Evolutionary conservation across 2,797 vertebrate genomes (phyloP).

Genomic region (Acipenser transmontanus): DNA sequence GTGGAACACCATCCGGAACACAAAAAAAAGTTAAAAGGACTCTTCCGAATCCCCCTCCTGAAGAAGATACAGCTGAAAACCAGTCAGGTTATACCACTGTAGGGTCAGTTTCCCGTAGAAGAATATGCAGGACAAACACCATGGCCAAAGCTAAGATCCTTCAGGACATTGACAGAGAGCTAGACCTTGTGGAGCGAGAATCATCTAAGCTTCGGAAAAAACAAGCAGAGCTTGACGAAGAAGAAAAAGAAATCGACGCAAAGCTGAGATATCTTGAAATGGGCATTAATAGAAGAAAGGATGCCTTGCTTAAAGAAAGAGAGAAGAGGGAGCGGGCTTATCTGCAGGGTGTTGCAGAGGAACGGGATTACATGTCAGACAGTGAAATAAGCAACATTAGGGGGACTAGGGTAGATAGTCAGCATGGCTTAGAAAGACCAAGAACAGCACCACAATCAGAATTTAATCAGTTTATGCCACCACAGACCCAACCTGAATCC

Average conservation of each 20-base stretch:
- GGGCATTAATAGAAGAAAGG: constrained; percentile 97
- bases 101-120: constrained; percentile 79
- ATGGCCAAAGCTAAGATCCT: constrained; percentile 98
- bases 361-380: constrained; percentile 98
- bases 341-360: constrained; percentile 96
- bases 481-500: constrained; percentile 88
- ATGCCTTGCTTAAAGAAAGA: constrained; percentile 90
- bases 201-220: constrained; percentile 97
- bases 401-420: constrained; percentile 72
- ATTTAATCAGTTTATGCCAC: constrained; percentile 89
- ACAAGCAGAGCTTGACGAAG: constrained; percentile 96
- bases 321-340: constrained; percentile 96
- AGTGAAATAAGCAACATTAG: constrained; percentile 93
- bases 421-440: constrained; percentile 83
- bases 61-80: constrained; percentile 71
- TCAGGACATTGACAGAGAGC: constrained; percentile 96
- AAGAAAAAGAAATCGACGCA: constrained; percentile 98
- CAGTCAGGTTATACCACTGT: constrained; percentile 69
- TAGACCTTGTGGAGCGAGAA: constrained; percentile 93
- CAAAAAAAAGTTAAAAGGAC: constrained; percentile 98
- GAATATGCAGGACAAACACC: constrained; percentile 89
- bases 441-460: constrained; percentile 92
- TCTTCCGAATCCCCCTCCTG: constrained; percentile 90
- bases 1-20: constrained; percentile 66
- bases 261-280: constrained; percentile 96